Conservation (phyloP, 2,888 invertebrate species). For the Coelinius sp. region DNA sequence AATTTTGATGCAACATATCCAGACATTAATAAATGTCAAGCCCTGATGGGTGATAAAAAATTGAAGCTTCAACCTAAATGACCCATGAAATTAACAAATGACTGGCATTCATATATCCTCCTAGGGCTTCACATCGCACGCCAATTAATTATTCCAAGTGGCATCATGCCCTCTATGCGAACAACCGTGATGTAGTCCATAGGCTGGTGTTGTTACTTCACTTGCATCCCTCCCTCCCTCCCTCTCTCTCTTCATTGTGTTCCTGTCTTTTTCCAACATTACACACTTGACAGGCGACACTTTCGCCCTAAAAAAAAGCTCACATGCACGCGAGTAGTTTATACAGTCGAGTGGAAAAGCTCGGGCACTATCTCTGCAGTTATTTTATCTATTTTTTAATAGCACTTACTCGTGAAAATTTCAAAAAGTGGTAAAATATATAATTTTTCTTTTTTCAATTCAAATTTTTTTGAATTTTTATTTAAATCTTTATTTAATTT, state of each 20-base stretch:
- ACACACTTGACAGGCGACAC: constrained; percentile 7
- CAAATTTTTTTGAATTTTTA: background rate
- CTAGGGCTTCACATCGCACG: constrained; percentile 41
- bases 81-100: constrained; percentile 64
- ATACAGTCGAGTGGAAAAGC: constrained; percentile 12
- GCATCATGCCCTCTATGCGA: constrained; percentile 43
- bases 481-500: too few species aligned
- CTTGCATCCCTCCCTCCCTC: background rate
- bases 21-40: constrained; percentile 53
- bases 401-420: background rate
- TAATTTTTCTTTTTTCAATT: background rate
- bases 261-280: background rate
- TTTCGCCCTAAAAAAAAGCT: constrained; percentile 6
- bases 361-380: background rate
- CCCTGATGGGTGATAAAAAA: constrained; percentile 31
- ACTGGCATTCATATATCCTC: constrained; percentile 58
- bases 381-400: constrained; percentile 15
- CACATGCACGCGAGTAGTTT: constrained; percentile 15
- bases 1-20: background rate
- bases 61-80: constrained; percentile 53
- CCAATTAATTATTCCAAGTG: constrained; percentile 66
- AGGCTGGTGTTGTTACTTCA: constrained; percentile 20
- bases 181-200: constrained; percentile 21
- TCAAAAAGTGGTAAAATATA: too few species aligned
- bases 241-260: background rate